Evolutionary conservation across 2,113 vertebrate genomes (phyloP), one percentile per base, ranked within the genome.

Genomic region (Sterna hirundo): DNA sequence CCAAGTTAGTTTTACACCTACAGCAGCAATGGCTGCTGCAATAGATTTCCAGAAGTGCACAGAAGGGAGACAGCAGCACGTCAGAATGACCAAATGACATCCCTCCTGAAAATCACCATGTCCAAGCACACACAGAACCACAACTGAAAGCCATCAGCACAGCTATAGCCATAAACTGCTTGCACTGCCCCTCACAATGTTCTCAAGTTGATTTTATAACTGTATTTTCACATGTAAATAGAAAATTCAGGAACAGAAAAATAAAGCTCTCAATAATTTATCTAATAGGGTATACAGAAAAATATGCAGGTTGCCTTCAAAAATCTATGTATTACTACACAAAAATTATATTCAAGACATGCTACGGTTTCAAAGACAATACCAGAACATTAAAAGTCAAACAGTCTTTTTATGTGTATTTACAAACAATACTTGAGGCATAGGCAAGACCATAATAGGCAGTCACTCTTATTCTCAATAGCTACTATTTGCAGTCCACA

Each of bases 31-130:
- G 23, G 30, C 44, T 85, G 51, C 66, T 54, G 22, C n/a, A 52
- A 61, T 0, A 88, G 30, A 66, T 26, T 29, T 66, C 7, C n/a
- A 42, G 27, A 85, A 72, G 27, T 0, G 1, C 4, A 26, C 29
- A 52, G 29, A 88, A 79, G 6, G 34, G 20, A 82, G 25, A 75
- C 18, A 25, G n/a, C 1, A 1, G n/a, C 42, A 68, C 18, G 2
- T 46, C 0, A 0, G 68, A 44, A 76, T 30, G 27, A 83, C 54
- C 60, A 9, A 71, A 62, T 9, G 5, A 77, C 1, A 2, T 51
- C 23, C 15, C 20, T 49, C 57, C 38, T 25, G n/a, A 17, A 65
- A 94, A 69, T 70, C 21, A 49, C 27, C 21, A 55, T 21, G 32
- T 58, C 72, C 2, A 3, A 75, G 70, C n/a, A 60, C 9, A 9